Evolutionary conservation across 2,113 vertebrate genomes (phyloP), one percentile per base, ranked within the genome.

Genomic region (Talpa occidentalis): DNA sequence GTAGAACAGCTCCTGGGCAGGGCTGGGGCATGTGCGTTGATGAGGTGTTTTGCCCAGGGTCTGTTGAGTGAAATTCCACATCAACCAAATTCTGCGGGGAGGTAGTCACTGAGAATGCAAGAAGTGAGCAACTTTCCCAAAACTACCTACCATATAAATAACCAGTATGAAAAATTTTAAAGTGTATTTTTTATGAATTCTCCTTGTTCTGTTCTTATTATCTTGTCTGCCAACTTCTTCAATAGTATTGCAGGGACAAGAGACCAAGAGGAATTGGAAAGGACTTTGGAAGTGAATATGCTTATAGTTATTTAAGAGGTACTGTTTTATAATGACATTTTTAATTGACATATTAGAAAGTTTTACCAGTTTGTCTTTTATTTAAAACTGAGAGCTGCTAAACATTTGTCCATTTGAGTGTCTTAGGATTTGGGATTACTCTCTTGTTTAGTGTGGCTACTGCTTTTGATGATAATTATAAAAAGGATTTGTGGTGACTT

Each of bases 391-490:
- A 88, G 44, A 74, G 40, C 30, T 49, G 11, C 72, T 76, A 32
- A 64, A 7, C 28, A n/a, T 21, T 88, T 66, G 73, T 62, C 5
- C 49, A 40, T 54, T 77, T 90, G 52, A 32, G 52, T 94, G 85
- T 83, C 95, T 76, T 92, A 88, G 59, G 72, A 90, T 59, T 95
- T 80, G 0, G 4, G 54, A 59, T 24, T 77, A 11, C 88, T 90
- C 42, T 11, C 14, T 97, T 97, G 92, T 69, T 92, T 78, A 84
- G n/a, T 32, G n/a, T 56, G 96, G 84, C 52, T 72, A 89, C 66
- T 89, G 86, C 87, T 96, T 96, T 77, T 94, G 77, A 77, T 84
- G 93, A 70, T 93, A 85, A 96, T 96, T 97, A 35, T 76, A 90
- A 88, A 97, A 74, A 94, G 37, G 60, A 92, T 94, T 97, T 96